Percentiles rank a stretch among this genome's conserved stretches.
phyloP scores from a whole-genome alignment of 2,113 vertebrate species.

The Pseudorhombus dupliciocellatus region DNA sequence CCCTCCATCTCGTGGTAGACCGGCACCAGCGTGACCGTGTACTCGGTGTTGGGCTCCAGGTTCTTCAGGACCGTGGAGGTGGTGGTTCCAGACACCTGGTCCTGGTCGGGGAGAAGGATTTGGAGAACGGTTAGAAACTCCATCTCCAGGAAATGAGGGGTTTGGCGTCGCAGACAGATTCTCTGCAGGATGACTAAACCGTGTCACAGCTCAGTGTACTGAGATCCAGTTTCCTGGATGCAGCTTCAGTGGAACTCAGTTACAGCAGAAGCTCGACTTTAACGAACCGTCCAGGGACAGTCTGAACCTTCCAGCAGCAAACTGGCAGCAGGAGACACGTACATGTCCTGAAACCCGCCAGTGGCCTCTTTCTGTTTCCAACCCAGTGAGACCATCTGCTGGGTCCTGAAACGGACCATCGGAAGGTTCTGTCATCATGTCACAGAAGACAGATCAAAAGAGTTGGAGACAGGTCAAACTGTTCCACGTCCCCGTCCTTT shows the following conservation, averaged over 20 bases:
- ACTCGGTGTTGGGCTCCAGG: conserved; percentile 87
- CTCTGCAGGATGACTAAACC: too few relatives aligned
- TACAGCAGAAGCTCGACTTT: too few relatives aligned
- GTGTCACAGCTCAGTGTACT: too few relatives aligned
- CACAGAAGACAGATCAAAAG: conserved; percentile 9
- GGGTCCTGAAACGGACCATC: background rate
- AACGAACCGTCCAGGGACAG: background rate
- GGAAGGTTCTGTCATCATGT: conserved; percentile 8
- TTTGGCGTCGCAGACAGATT: background rate
- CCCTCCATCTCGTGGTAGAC: conserved; percentile 93
- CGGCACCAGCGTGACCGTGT: conserved; percentile 88
- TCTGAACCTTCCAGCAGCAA: background rate
- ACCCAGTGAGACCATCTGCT: background rate
- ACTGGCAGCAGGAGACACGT: too few relatives aligned
- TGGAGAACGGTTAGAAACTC: background rate
- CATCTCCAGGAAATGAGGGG: background rate
- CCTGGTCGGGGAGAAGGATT: conserved; percentile 69
- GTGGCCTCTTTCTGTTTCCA: background rate
- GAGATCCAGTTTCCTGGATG: too few relatives aligned
- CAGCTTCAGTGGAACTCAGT: too few relatives aligned
- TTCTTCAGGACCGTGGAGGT: conserved; percentile 86
- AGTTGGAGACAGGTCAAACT: background rate
- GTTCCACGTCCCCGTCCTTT: too few relatives aligned
- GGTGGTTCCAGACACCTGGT: conserved; percentile 85
- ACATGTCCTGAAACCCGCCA: conserved; percentile 18